A percentile compares a stretch with the other conserved stretches of the same genome.
phyloP scores from a whole-genome alignment of 2,797 vertebrate species.

The Acestrorhynchus altus region DNA sequence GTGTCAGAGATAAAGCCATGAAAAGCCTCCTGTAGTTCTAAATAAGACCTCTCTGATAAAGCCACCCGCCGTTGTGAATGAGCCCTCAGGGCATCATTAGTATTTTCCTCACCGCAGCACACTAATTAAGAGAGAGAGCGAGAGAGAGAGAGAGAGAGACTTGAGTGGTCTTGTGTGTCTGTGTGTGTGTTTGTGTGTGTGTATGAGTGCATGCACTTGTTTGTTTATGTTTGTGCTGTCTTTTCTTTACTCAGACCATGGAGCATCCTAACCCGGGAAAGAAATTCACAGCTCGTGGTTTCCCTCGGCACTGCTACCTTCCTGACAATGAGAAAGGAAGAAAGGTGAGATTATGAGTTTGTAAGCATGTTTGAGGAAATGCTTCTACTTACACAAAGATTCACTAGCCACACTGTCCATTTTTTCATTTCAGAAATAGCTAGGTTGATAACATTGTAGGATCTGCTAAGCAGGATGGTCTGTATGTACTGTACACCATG shows the following conservation, averaged over 20 bases:
- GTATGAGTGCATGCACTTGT: constrained; percentile 26
- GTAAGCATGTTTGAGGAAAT: neutral
- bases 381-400: neutral
- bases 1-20: neutral
- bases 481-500: too few relatives aligned
- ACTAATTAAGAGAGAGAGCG: constrained; percentile 17
- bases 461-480: too few relatives aligned
- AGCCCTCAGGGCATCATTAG: constrained; percentile 16
- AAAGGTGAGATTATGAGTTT: constrained; percentile 78
- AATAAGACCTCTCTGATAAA: constrained; percentile 10
- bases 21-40: neutral
- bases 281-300: constrained; percentile 94
- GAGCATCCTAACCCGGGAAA: constrained; percentile 95
- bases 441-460: too few relatives aligned
- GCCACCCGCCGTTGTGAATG: neutral
- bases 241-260: constrained; percentile 80
- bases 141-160: constrained; percentile 34
- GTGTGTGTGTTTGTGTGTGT: constrained; percentile 63
- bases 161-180: constrained; percentile 64
- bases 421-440: too few relatives aligned
- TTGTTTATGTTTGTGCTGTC: constrained; percentile 29
- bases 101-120: constrained; percentile 1
- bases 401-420: too few relatives aligned
- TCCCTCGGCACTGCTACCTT: constrained; percentile 96
- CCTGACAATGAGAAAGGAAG: constrained; percentile 94